Conservation (phyloP, 2,113 vertebrate genomes). For the Beaufortia kweichowensis region DNA sequence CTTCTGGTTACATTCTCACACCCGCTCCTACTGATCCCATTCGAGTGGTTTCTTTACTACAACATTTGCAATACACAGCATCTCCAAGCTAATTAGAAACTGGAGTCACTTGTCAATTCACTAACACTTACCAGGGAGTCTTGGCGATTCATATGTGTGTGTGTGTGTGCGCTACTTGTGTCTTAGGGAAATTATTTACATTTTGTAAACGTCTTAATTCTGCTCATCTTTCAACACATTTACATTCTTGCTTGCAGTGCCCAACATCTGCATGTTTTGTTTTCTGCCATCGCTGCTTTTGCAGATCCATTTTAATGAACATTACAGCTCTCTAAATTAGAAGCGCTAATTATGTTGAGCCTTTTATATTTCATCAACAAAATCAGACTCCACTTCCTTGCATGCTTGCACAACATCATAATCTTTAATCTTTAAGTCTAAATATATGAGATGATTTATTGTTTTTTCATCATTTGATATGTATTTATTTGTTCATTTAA, state of each 20-base stretch:
- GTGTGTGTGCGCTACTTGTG: slow-evolving; percentile 32
- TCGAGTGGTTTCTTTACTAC: slow-evolving; percentile 19
- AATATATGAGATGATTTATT: not conserved
- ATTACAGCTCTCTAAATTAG: not conserved
- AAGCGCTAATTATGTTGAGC: not conserved
- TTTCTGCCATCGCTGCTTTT: not conserved
- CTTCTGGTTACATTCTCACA: slow-evolving; percentile 26
- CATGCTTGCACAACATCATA: slow-evolving; percentile 1
- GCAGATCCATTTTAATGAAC: not conserved
- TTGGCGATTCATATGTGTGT: slow-evolving; percentile 13
- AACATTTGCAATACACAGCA: slow-evolving; percentile 25
- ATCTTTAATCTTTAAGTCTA: not conserved
- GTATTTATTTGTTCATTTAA: not conserved
- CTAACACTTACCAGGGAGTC: not conserved
- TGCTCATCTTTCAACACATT: not conserved
- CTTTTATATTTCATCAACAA: slow-evolving; percentile 22
- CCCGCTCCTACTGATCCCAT: not conserved
- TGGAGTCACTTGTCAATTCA: not conserved
- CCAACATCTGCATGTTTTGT: not conserved
- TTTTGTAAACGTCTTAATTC: not conserved
- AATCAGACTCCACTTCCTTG: slow-evolving; percentile 11
- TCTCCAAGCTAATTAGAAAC: slow-evolving; percentile 20
- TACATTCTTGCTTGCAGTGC: not conserved
- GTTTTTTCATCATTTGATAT: not conserved
- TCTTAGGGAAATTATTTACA: slow-evolving; percentile 7